Evolutionary conservation across 1,140 invertebrate genomes (phyloP), one percentile per base, ranked within the genome.

Genomic region (Pseudomyrmex concolor): DNA sequence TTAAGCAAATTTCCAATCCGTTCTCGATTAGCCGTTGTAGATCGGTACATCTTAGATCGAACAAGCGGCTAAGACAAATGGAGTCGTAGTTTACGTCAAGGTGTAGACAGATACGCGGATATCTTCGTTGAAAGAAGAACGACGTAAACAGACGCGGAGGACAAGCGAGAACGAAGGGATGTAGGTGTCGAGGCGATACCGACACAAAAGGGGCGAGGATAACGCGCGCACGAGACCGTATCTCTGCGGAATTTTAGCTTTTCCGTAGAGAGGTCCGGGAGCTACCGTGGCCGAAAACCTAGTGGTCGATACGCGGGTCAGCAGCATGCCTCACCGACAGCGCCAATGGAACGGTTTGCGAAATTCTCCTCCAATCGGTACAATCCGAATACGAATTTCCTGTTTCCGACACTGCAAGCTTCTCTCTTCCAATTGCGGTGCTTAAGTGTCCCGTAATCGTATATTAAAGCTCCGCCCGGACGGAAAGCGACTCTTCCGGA

Each of bases 291-390:
- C 60, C 72, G 66, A 78, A 34, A 34, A 73, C 51, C 55, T 80
- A 83, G 86, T 90, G 91, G 91, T 91, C 90, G 89, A 91, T 91
- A 91, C 88, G 86, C 83, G 89, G 90, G 92, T 92, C 91, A 92
- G 91, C 89, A 87, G 88, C 89, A 89, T 91, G 91, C 86, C 91
- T 91, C 90, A 91, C 91, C 90, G 88, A 90, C 88, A 89, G 84
- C 88, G 78, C 90, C 91, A 90, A 91, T 92, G 87, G 89, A 90
- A 71, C 70, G 88, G 91, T 91, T 90, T 89, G 86, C 89, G 90
- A 91, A 90, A 91, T 92, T 89, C 87, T 86, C 22, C 66, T 70
- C 84, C 25, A 84, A 62, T 60, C 74, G 78, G 90, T 91, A 84
- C 87, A 89, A 91, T 89, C 83, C 84, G 77, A 34, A 80, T 89